Base-by-base conservation (phyloP, 2,888 invertebrate genomes). In the Synergus japonicus region DNA sequence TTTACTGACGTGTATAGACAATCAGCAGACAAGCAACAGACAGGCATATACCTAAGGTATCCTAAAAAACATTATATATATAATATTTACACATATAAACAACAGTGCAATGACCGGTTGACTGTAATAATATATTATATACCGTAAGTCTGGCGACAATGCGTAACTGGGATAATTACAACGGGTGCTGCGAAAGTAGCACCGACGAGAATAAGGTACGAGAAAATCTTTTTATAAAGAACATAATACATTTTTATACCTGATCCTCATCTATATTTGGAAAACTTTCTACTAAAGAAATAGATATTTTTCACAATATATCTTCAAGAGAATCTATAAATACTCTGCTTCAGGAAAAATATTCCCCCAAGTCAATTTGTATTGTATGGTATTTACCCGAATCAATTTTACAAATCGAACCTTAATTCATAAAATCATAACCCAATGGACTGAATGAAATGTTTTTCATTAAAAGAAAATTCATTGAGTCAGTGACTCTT, bases 71-170 rank as follows among this genome's bases (percentile, higher is more conserved):
- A 60, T 29, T 37, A 37, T 37, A 63, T 63, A 63, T 29, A 29
- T 10, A 12, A 13, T 12, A 63, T 22, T 10, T 18, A 63, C 63
- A 60, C 2, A 63, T 1, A 13, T 22, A 29, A 29, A 63, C 1
- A 12, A 12, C 22, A 12, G 44, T 43, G 67, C 67, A 67, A 44
- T 67, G 44, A 67, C 67, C 44, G 18, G 43, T 67, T 67, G 44
- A 67, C 44, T 67, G 22, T 44, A 67, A 67, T 67, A 18, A 67
- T 67, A 18, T 43, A 67, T 29, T 29, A 44, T 67, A 67, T 44
- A 67, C 67, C 67, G 67, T 67, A 67, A 67, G 44, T n/a, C 44
- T 12, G 43, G 43, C 44, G 44, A 67, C 60, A 63, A 63, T 63
- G 60, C 22, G 13, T 63, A 22, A 22, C 60, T 44, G 22, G 67